Percentiles rank a stretch among this genome's conserved stretches.
These are phyloP conservation scores for Apolygus lucorum DNA, from an alignment of 1,140 invertebrate genomes.

Conservation along the genomic window DNA sequence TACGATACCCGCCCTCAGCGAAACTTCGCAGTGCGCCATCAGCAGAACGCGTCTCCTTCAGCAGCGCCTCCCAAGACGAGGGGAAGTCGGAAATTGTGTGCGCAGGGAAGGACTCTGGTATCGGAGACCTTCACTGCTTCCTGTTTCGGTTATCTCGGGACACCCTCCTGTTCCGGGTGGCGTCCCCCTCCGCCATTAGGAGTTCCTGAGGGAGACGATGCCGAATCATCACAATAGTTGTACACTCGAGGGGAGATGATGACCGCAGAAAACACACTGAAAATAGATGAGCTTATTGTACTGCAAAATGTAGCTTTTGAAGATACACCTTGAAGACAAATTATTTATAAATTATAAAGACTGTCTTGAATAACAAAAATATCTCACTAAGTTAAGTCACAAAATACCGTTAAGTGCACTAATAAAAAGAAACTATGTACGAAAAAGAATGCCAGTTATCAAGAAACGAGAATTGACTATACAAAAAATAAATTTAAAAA, in stretches of 20 bases:
- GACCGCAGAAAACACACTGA: too few species aligned
- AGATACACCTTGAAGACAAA: too few species aligned
- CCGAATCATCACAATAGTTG: neutral
- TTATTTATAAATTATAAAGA: too few species aligned
- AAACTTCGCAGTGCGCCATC: neutral
- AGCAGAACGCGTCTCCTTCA: neutral
- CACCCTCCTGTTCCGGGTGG: neutral
- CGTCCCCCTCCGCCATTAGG: neutral
- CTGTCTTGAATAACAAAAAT: too few species aligned
- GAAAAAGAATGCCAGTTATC: too few species aligned
- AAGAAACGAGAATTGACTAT: too few species aligned
- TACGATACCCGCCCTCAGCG: neutral
- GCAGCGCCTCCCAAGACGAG: neutral
- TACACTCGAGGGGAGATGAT: neutral
- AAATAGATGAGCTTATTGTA: too few species aligned
- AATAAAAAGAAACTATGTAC: too few species aligned
- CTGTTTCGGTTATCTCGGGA: neutral
- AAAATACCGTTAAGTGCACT: too few species aligned
- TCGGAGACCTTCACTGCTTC: neutral
- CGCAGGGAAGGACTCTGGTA: neutral
- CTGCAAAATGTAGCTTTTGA: too few species aligned
- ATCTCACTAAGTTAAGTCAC: too few species aligned
- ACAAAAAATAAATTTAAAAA: too few species aligned
- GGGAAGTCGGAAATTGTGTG: neutral
- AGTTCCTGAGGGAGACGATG: neutral